Percentiles rank a stretch among this genome's conserved stretches.
Evolutionary conservation across 1,140 invertebrate genomes (phyloP).

Genomic region (Ceratina calcarata): DNA sequence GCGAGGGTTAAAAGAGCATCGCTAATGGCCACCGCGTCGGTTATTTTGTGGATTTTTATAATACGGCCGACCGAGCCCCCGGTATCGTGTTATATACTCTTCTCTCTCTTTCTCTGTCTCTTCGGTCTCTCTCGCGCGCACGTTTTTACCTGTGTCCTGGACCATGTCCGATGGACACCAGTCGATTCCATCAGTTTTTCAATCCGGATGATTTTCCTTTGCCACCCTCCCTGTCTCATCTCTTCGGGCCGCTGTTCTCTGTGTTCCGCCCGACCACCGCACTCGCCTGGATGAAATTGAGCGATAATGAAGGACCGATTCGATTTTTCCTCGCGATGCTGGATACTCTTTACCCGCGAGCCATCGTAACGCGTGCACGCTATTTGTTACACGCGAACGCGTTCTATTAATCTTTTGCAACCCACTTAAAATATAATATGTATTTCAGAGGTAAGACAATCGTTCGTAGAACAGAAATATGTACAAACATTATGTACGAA

Average conservation of each 20-base stretch:
- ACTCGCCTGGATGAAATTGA: constrained; percentile 45
- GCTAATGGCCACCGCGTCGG: constrained; percentile 80
- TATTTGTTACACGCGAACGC: too few relatives aligned
- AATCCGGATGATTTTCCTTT: constrained; percentile 53
- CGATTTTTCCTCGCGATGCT: constrained; percentile 12
- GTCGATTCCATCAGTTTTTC: constrained; percentile 56
- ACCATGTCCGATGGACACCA: constrained; percentile 17
- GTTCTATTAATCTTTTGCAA: too few relatives aligned
- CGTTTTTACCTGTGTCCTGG: constrained; percentile 29
- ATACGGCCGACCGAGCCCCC: constrained; percentile 65
- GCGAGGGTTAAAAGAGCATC: constrained; percentile 80
- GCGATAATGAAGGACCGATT: constrained; percentile 48
- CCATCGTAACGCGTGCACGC: not conserved
- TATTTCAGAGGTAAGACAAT: too few relatives aligned
- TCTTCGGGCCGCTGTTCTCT: not conserved
- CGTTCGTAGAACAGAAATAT: too few relatives aligned
- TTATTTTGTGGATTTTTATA: constrained; percentile 82
- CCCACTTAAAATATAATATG: too few relatives aligned
- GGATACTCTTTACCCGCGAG: not conserved
- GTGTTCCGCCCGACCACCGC: not conserved
- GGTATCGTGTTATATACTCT: constrained; percentile 1
- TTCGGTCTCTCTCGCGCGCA: not conserved
- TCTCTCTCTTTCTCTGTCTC: constrained; percentile 16
- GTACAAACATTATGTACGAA: too few relatives aligned
- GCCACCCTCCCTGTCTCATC: not conserved